phyloP scores from a whole-genome alignment of 2,797 vertebrate species.

The Onychomys torridus region DNA sequence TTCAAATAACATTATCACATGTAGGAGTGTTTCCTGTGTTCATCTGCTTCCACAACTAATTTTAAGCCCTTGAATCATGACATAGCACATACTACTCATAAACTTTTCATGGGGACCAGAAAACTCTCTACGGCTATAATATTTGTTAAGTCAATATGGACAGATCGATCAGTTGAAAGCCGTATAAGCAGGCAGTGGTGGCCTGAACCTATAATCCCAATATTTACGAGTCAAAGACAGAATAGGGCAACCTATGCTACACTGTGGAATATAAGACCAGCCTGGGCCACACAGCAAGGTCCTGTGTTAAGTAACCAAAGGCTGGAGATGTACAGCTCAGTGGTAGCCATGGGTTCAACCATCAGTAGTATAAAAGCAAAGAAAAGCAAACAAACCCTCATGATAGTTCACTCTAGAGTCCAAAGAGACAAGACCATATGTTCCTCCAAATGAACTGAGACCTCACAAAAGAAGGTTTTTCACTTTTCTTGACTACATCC shows the following conservation, averaged over 20 bases:
- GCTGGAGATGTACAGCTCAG: not conserved
- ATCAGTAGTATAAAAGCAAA: not conserved
- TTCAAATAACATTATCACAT: not conserved
- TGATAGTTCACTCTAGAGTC: not conserved
- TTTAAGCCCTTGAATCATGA: slow-evolving; percentile 48
- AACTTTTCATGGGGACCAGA: not conserved
- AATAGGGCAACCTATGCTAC: not conserved
- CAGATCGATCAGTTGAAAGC: not conserved
- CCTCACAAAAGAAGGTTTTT: not conserved
- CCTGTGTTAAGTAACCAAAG: not conserved
- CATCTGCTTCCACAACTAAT: not conserved
- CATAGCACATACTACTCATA: not conserved
- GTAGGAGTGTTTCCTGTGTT: not conserved
- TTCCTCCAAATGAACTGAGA: not conserved
- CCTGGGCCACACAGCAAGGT: not conserved
- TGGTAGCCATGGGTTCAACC: not conserved
- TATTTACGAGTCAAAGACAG: not conserved
- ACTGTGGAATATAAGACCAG: not conserved
- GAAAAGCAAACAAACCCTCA: not conserved
- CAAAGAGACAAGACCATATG: not conserved
- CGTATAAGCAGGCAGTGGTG: not conserved
- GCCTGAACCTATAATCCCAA: not conserved
- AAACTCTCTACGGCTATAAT: not conserved
- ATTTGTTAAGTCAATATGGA: slow-evolving; percentile 1
- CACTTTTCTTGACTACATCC: not conserved